Evolutionary conservation across 2,888 invertebrate species (phyloP), one percentile per base, ranked within the genome.

Genomic region (Pecten maximus): DNA sequence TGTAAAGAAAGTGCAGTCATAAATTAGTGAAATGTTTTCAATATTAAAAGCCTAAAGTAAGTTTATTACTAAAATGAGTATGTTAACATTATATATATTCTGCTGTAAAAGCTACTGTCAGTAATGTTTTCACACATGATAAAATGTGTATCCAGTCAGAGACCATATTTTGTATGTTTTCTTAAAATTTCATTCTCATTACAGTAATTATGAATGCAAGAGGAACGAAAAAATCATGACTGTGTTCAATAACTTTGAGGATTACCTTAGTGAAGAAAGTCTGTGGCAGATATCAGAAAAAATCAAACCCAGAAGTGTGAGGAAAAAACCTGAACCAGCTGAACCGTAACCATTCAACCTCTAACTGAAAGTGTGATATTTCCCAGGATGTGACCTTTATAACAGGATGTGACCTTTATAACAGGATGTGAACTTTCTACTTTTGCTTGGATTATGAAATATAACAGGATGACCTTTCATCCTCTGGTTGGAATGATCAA

Each of bases 251-350:
- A 98, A 99, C 97, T 99, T 99, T 97, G 98, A 99, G 96, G 98
- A 99, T 97, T 98, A 98, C 96, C 97, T 99, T 95, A 98, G 98
- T 96, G 99, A 99, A 97, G 99, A 99, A 97, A 98, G 99, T 91
- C 98, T 99, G 98, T 99, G 99, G 99, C 98, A 99, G 97, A 98
- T 99, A 95, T 99, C 99, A 0, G 99, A 99, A 97, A 98, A 98
- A 94, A 99, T 99, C 95, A 99, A 99, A 97, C 99, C 99, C 90
- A 97, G 98, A 91, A 93, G 92, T 40, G 91, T 90, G 44, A 94
- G 93, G 91, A 95, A 93, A 87, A 54, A 88, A 39, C n/a, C 89
- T 28, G 89, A 91, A 74, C 90, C 44, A 40, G n/a, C 39, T 28
- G 91, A 91, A 89, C 50, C 88, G 74, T 74, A 35, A 74, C 35